phyloP scores from a whole-genome alignment of 2,888 invertebrate genomes.

The Hemaris fuciformis region DNA sequence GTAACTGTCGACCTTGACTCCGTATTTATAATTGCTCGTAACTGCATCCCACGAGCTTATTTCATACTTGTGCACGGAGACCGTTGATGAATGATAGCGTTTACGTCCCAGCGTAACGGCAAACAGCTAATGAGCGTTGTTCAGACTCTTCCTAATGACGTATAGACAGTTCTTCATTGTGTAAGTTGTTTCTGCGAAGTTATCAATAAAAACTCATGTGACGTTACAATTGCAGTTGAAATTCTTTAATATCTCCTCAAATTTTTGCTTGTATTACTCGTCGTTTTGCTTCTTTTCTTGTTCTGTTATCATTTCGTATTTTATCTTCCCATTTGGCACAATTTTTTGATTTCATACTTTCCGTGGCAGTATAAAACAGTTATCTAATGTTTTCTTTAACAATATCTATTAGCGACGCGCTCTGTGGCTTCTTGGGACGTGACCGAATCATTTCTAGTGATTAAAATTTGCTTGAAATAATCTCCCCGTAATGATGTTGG shows the following conservation, averaged over 20 bases:
- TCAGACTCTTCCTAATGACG: not conserved
- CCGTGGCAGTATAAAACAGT: not conserved
- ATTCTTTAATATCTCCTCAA: too few relatives aligned
- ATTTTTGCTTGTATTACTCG: not conserved
- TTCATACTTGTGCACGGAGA: constrained; percentile 31
- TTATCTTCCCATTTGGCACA: too few relatives aligned
- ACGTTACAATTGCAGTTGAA: too few relatives aligned
- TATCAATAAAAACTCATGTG: not conserved
- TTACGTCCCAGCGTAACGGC: constrained; percentile 13
- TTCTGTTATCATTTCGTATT: not conserved
- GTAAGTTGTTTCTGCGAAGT: not conserved
- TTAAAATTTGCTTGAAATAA: not conserved
- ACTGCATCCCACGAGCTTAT: constrained; percentile 55
- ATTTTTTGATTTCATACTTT: too few relatives aligned
- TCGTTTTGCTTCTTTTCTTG: not conserved
- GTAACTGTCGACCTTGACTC: constrained; percentile 53
- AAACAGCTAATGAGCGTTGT: not conserved
- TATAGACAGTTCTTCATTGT: not conserved
- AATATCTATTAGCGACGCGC: not conserved
- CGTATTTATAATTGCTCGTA: constrained; percentile 52
- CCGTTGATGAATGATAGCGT: constrained; percentile 38
- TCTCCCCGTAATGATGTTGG: not conserved
- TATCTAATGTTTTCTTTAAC: not conserved
- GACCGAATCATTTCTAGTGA: not conserved
- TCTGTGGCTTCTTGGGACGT: not conserved